Base-by-base conservation (phyloP, 2,888 invertebrate genomes). In the Adelphocoris suturalis region DNA sequence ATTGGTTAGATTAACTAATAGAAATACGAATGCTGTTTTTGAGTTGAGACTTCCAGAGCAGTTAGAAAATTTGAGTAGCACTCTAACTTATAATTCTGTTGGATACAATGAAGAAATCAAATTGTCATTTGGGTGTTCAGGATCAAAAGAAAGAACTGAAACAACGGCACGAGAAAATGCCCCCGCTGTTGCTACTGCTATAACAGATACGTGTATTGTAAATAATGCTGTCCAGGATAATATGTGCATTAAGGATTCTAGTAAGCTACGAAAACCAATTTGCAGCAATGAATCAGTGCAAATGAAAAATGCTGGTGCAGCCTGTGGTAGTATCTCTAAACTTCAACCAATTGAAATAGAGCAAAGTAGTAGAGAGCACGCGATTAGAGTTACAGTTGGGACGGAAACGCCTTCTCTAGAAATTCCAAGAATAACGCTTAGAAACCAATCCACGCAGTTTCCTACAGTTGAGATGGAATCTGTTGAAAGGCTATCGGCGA, bases 41-140 rank as follows among this genome's bases (percentile, higher is more conserved):
- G 91, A 91, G 61, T 61, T 91, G n/a, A 85, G 90, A 48, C 86
- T 91, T 48, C 91, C 91, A 14, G 90, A 91, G 27, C 86, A 89
- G 68, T 75, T 80, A 76, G 86, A 90, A 14, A 89, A 90, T 68
- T 78, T 90, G 47, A 84, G 81, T n/a, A 88, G 90, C 52, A 87
- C 89, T 16, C 13, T 91, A 27, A 85, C 86, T 23, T 76, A 90
- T 27, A 86, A 91, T n/a, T 90, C 89, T 16, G 81, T 81, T 13
- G 86, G 88, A 27, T 81, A 86, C 28, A 91, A 86, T 19, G 89
- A 91, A 55, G 90, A 91, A 68, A 90, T 91, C 16, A 90, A 91
- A 47, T 68, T 91, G 27, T 86, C 90, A 11, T 48, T 88, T 52
- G 88, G 88, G n/a, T 47, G 86, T 28, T 0, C 28, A 48, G 82